Evolutionary conservation across 2,113 vertebrate genomes (phyloP).

Genomic region (Ornithorhynchus anatinus): DNA sequence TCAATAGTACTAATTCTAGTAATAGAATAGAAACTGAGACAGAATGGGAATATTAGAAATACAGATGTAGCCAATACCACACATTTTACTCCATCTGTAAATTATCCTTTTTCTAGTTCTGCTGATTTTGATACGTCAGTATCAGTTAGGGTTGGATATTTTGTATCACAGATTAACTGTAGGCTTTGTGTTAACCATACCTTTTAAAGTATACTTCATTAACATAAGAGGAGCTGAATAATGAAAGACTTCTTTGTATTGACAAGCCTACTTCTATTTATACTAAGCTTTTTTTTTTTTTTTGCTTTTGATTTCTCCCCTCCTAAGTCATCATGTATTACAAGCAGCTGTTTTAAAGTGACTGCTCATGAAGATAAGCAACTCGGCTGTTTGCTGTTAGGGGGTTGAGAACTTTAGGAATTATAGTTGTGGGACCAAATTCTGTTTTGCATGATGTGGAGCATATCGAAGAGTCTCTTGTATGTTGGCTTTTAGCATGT

Average conservation of each 20-base stretch:
- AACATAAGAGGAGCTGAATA: neutral
- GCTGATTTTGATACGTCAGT: neutral
- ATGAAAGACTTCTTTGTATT: neutral
- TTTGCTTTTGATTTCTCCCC: neutral
- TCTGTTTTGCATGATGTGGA: accelerated
- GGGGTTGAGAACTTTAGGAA: neutral
- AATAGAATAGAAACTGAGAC: neutral
- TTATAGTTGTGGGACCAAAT: accelerated
- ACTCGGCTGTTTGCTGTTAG: neutral
- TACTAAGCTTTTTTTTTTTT: neutral
- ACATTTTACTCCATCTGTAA: neutral
- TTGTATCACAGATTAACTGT: neutral
- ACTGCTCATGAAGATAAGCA: neutral
- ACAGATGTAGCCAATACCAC: neutral
- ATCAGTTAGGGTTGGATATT: neutral
- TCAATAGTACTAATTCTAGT: slow-evolving; percentile 2
- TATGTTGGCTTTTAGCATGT: neutral
- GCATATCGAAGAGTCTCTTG: neutral
- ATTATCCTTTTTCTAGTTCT: neutral
- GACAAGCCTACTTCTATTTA: neutral
- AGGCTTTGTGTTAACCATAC: neutral
- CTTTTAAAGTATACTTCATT: neutral
- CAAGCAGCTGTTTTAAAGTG: slow-evolving; percentile 8
- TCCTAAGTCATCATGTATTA: neutral
- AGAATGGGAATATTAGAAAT: neutral